Evolutionary conservation across 2,113 vertebrate species (phyloP), one percentile per base, ranked within the genome.

Genomic region (Collichthys lucidus): DNA sequence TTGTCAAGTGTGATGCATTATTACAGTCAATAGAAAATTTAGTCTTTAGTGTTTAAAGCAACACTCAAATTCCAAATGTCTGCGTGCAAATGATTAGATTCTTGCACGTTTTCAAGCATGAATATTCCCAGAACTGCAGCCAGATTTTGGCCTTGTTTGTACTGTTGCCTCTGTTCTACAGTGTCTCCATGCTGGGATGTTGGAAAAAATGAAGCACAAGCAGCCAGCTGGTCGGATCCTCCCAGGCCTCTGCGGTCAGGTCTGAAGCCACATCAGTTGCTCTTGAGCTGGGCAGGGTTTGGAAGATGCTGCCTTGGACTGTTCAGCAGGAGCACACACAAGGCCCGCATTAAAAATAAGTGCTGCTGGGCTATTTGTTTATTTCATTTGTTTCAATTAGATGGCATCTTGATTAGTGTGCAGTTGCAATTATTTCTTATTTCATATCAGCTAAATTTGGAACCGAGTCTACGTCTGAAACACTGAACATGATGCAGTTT

Each of bases 191-290:
- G 24, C 42, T 14, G 16, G 40, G 46, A 72, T 24, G 77, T 44
- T 50, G 78, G 82, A 77, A 79, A 76, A 50, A 64, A 20, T 79
- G 55, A 82, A 49, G 53, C 31, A 44, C 24, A 50, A 60, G 29
- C 31, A 49, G 59, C 31, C 74, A 63, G 69, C 72, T 64, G 49
- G 75, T 68, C 56, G 49, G 65, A 11, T 80, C 73, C 55, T 88
- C 40, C 17, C 26, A 64, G 63, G 72, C 53, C 17, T 71, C 69
- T 73, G 77, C 22, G 80, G 73, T 68, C 50, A 2, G 17, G 40
- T 70, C 71, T 78, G 60, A 65, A 52, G 49, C 57, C 82, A 83
- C 77, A 83, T 75, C 74, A 87, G 62, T 64, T 20, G 0, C 47
- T 26, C 56, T 9, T 52, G 24, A 26, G 71, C 62, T 47, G 81